These are phyloP conservation scores for Pyrocephalus nanus DNA, from an alignment of 2,797 vertebrate species.

Conservation along the genomic window DNA sequence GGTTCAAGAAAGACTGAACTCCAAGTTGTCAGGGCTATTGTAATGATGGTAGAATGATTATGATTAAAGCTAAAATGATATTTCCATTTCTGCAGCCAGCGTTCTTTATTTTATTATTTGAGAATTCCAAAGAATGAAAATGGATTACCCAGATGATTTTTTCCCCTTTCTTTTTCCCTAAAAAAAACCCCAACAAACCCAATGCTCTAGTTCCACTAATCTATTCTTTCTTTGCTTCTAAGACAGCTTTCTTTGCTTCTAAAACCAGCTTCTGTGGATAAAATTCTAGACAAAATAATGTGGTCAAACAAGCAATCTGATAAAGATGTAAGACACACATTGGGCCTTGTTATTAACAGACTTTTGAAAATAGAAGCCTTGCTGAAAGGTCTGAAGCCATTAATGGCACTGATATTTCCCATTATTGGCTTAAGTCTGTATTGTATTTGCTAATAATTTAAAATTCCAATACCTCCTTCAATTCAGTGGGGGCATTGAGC, in stretches of 20 bases:
- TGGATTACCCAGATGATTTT: not conserved
- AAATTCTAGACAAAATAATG: not conserved
- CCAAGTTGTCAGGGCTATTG: not conserved
- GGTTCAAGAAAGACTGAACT: not conserved
- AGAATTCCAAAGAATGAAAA: slow-evolving; percentile 40
- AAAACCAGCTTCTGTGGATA: not conserved
- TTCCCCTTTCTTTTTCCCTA: too few species aligned
- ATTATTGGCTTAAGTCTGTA: not conserved
- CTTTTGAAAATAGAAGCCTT: not conserved
- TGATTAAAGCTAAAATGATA: slow-evolving; percentile 8
- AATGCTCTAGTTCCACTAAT: not conserved
- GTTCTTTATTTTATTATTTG: slow-evolving; percentile 17
- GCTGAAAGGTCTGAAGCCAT: not conserved
- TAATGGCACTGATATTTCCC: not conserved
- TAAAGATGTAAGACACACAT: not conserved
- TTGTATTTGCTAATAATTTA: not conserved
- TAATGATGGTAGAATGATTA: not conserved
- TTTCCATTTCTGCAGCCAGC: slow-evolving; percentile 21
- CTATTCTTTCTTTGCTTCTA: not conserved
- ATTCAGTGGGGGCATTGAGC: not conserved
- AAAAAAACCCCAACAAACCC: not conserved
- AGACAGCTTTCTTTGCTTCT: not conserved
- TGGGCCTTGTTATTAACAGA: not conserved
- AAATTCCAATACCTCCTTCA: not conserved
- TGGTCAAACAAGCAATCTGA: not conserved